Conservation (phyloP, 1,140 invertebrate species). For the Pseudachorutes palmiensis region DNA sequence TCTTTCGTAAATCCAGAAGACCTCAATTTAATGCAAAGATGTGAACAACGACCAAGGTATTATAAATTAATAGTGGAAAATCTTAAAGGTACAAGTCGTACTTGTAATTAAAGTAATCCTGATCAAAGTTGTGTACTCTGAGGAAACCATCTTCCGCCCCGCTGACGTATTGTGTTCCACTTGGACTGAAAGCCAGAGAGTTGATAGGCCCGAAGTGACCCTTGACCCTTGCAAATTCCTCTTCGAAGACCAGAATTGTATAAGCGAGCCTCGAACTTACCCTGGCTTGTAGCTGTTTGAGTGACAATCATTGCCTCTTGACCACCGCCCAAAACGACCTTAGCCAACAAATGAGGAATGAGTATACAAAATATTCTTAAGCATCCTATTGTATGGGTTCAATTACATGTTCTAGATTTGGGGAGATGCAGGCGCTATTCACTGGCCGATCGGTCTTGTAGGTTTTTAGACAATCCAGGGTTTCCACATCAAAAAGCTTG, state of each 20-base stretch:
- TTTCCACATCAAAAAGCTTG: constrained; percentile 83
- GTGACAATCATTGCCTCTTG: constrained; percentile 99
- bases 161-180: constrained; percentile 91
- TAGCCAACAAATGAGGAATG: constrained; percentile 29
- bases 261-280: constrained; percentile 97
- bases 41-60: background rate
- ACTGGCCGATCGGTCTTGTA: constrained; percentile 95
- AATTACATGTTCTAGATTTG: constrained; percentile 77
- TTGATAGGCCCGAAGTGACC: constrained; percentile 99
- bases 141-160: constrained; percentile 99
- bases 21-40: background rate
- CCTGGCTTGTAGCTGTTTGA: constrained; percentile 85
- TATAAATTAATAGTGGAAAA: background rate
- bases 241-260: constrained; percentile 98
- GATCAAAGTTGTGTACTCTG: constrained; percentile 91
- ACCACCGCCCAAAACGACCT: constrained; percentile 88
- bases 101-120: constrained; percentile 91
- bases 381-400: background rate
- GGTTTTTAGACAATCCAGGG: constrained; percentile 76
- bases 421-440: constrained; percentile 92
- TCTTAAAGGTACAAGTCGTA: constrained; percentile 67
- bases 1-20: background rate
- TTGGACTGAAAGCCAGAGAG: constrained; percentile 94
- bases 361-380: background rate
- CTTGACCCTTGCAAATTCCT: constrained; percentile 96